Percentiles rank a stretch among this genome's conserved stretches.
Evolutionary conservation across 2,113 vertebrate species (phyloP).

Genomic region (Scalopus aquaticus): DNA sequence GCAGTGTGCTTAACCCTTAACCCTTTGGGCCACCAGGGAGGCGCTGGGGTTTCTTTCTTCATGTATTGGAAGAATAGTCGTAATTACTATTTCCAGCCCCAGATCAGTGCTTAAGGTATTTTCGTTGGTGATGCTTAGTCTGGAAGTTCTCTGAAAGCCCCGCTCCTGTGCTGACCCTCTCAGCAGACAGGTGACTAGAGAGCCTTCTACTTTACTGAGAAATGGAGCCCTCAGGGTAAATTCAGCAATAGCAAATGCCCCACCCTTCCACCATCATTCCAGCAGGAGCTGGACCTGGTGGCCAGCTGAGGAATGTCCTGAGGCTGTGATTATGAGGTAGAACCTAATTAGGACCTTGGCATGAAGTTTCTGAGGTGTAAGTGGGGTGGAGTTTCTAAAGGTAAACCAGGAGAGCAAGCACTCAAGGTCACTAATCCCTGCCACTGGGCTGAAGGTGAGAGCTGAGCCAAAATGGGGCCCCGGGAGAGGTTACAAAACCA

Average conservation of each 20-base stretch:
- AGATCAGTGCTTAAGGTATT: background rate
- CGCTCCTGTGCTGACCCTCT: background rate
- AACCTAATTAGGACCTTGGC: background rate
- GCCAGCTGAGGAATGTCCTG: background rate
- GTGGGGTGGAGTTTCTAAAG: background rate
- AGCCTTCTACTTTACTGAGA: background rate
- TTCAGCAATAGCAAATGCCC: background rate
- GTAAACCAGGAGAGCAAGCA: background rate
- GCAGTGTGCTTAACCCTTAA: no score
- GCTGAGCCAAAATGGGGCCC: background rate
- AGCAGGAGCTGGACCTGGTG: background rate
- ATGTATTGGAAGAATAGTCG: background rate
- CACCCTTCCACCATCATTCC: no score
- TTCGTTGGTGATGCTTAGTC: background rate
- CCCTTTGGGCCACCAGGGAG: no score
- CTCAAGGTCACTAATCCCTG: background rate
- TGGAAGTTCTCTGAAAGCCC: background rate
- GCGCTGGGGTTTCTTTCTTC: background rate
- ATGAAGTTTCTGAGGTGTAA: background rate
- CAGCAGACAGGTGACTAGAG: background rate
- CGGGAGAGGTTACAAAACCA: background rate
- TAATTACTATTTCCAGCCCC: background rate
- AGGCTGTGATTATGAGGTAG: background rate
- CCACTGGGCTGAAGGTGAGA: background rate
- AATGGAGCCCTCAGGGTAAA: background rate